Base-by-base conservation (phyloP, 2,113 vertebrate genomes). In the Ochotona curzoniae region DNA sequence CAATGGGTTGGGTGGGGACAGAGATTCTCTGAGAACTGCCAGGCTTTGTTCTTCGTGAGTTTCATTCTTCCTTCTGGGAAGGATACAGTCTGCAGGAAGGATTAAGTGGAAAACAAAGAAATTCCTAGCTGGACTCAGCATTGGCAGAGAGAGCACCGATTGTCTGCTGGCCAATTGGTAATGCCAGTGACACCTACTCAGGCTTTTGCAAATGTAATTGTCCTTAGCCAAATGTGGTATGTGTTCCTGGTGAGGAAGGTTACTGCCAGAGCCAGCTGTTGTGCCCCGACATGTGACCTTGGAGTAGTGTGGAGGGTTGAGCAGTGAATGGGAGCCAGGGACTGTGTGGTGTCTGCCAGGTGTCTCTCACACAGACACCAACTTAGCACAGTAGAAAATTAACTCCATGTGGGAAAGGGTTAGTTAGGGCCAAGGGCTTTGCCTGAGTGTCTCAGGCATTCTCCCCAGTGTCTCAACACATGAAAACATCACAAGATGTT, bases 181-280 rank as follows among this genome's bases (percentile, higher is more conserved):
- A n/a, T 57, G 8, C 7, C 51, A 60, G 18, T 0, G 8, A 75
- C 63, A 35, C 7, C 20, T 35, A 9, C 7, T 28, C 47, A 51
- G 79, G 7, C 28, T 30, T 26, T 63, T 83, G 35, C 57, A 60
- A 71, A 82, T 21, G 23, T 20, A 66, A 9, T 15, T 61, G 4
- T 30, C 95, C 18, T 89, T 88, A 79, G 21, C 44, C 38, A 84
- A 80, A 66, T 83, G 70, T 57, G 88, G 8, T 66, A 47, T 51
- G 13, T 71, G 7, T 89, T 18, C 9, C 35, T 71, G 75, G 38
- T 15, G 23, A 66, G 13, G 35, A 84, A 73, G 11, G 35, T 35
- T 63, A 21, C 28, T 64, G 8, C 21, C 47, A 75, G 74, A 10
- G 12, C 70, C 11, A 61, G 67, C 28, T 47, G 17, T 17, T 78